Conservation (phyloP, 2,113 vertebrate genomes). For the Diadophis punctatus region DNA sequence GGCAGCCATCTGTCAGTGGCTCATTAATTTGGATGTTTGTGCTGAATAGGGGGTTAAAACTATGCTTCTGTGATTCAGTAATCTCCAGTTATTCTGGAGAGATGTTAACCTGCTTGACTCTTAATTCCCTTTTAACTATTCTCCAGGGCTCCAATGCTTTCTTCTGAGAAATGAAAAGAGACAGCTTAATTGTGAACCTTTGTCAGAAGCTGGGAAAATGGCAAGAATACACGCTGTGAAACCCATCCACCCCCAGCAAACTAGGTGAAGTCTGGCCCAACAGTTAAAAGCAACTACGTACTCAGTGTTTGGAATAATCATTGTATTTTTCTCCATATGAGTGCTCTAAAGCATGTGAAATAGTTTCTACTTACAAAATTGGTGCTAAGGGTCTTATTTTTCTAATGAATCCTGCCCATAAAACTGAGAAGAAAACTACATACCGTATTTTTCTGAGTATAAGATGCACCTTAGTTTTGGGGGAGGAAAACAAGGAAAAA, state of each 20-base stretch:
- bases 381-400: slow-evolving; percentile 42
- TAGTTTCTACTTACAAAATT: slow-evolving; percentile 62
- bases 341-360: slow-evolving; percentile 57
- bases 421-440: slow-evolving; percentile 22
- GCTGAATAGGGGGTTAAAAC: not conserved
- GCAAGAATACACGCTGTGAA: not conserved
- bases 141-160: not conserved
- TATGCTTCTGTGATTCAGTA: not conserved
- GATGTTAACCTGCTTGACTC: not conserved
- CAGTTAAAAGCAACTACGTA: slow-evolving; percentile 19
- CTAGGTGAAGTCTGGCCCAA: not conserved
- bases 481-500: too few species aligned
- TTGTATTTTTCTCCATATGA: slow-evolving; percentile 56
- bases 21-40: not conserved
- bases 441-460: too few species aligned
- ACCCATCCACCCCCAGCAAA: not conserved
- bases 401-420: slow-evolving; percentile 10
- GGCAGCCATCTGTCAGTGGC: not conserved
- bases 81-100: not conserved
- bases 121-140: not conserved
- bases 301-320: slow-evolving; percentile 58
- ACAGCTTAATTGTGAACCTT: not conserved
- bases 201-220: not conserved
- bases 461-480: too few species aligned
- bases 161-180: not conserved